Evolutionary conservation across 2,797 vertebrate genomes (phyloP).

Genomic region (Sylvia borin): DNA sequence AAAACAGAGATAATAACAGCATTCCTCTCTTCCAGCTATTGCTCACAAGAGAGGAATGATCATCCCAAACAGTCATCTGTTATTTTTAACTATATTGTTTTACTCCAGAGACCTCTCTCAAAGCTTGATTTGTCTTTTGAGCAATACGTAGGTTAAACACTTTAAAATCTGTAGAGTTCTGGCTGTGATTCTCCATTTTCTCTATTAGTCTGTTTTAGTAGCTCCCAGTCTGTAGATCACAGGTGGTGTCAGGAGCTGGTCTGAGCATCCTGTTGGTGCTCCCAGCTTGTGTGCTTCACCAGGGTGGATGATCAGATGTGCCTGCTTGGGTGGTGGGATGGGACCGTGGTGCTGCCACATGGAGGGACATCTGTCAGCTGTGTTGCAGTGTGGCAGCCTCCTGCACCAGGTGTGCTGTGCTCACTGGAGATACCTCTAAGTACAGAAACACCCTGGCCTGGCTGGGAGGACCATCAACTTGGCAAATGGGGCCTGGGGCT

Average conservation of each 20-base stretch:
- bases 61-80: not conserved
- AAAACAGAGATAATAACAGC: not conserved
- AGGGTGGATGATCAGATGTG: not conserved
- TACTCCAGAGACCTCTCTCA: not conserved
- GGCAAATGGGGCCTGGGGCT: fast-evolving
- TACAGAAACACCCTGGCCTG: not conserved
- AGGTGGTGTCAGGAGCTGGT: not conserved
- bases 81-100: constrained; percentile 33
- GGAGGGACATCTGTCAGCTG: not conserved
- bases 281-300: not conserved
- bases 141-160: not conserved
- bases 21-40: not conserved
- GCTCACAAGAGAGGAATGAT: constrained; percentile 36
- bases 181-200: not conserved
- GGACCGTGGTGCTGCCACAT: fast-evolving
- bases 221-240: not conserved
- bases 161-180: not conserved
- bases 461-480: not conserved
- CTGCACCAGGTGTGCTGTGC: not conserved
- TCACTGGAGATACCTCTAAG: not conserved
- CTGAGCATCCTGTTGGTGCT: not conserved
- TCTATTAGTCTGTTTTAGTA: not conserved
- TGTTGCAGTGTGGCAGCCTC: not conserved
- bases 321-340: fast-evolving
- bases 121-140: not conserved